Evolutionary conservation across 2,888 invertebrate genomes (phyloP).

Genomic region (Hirtodrosophila cameraria): DNA sequence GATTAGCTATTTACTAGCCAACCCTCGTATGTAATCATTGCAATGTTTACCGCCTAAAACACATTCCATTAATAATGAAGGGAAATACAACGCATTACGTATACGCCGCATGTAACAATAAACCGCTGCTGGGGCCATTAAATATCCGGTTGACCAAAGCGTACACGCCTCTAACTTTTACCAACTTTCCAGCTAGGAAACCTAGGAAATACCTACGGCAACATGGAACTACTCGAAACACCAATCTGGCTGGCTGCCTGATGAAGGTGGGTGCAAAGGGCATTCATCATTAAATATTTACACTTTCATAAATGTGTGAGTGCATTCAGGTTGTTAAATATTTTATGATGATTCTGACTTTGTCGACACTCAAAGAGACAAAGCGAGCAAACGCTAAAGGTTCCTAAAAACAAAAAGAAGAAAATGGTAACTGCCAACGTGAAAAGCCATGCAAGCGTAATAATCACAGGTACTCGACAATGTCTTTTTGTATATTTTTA

Average conservation of each 20-base stretch:
- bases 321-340: conserved; percentile 74
- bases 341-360: conserved; percentile 64
- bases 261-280: conserved; percentile 28
- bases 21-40: background rate
- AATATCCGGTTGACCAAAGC: conserved; percentile 23
- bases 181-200: conserved; percentile 1
- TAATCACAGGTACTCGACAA: conserved; percentile 42
- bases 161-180: conserved; percentile 1
- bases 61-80: conserved; percentile 52
- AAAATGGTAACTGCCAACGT: conserved; percentile 11
- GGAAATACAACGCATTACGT: conserved; percentile 43
- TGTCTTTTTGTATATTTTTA: conserved; percentile 14
- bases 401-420: background rate
- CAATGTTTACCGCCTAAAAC: conserved; percentile 5
- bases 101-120: conserved; percentile 57
- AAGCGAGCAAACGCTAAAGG: conserved; percentile 15
- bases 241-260: background rate
- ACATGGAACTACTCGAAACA: conserved; percentile 22
- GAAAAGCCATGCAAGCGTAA: conserved; percentile 64
- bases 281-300: conserved; percentile 76
- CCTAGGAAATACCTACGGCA: conserved; percentile 17
- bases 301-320: conserved; percentile 80
- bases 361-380: conserved; percentile 53
- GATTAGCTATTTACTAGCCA: background rate
- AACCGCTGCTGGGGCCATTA: conserved; percentile 45